phyloP scores from a whole-genome alignment of 1,140 invertebrate species.

The Scylla paramamosain region DNA sequence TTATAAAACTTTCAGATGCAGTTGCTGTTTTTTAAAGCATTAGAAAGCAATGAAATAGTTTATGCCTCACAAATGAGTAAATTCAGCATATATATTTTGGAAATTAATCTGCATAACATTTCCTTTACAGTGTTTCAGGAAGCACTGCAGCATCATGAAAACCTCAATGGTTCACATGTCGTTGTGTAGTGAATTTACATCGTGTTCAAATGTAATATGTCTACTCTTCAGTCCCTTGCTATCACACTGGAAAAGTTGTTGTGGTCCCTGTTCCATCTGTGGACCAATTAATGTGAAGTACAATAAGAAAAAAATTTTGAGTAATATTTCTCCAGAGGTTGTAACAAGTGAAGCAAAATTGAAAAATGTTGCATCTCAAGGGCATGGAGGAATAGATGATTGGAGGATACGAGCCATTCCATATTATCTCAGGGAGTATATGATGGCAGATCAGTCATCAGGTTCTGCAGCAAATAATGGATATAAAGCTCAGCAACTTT shows the following conservation, averaged over 20 bases:
- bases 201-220: background rate
- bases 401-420: background rate
- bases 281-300: conserved; percentile 13
- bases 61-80: too few species aligned
- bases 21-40: too few species aligned
- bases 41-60: too few species aligned
- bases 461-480: background rate
- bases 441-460: background rate
- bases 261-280: background rate
- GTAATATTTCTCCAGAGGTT: background rate
- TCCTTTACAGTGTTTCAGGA: background rate
- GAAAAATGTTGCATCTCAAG: background rate
- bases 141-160: conserved; percentile 3
- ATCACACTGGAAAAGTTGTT: background rate
- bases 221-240: background rate
- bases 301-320: background rate
- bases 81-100: too few species aligned
- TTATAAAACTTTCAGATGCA: too few species aligned
- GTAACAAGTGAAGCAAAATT: background rate
- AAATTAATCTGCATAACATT: background rate
- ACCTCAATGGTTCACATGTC: background rate
- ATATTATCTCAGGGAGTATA: conserved; percentile 3
- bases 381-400: background rate
- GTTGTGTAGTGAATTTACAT: background rate
- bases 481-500: background rate